These are phyloP conservation scores for Agrilus mali DNA, from an alignment of 2,888 invertebrate species.

Conservation along the genomic window DNA sequence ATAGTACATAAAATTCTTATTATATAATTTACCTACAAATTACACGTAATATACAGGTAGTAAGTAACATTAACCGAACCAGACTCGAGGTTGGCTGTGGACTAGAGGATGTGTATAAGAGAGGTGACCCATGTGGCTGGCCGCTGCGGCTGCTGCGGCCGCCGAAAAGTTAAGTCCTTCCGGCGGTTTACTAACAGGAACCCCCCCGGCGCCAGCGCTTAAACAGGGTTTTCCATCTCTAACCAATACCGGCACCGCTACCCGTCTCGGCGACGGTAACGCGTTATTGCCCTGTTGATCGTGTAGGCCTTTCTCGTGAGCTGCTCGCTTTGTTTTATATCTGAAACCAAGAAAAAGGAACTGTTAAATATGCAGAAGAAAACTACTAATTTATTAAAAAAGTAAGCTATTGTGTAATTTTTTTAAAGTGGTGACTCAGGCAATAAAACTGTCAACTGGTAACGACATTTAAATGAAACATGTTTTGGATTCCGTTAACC, in stretches of 20 bases:
- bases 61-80: slow-evolving; percentile 23
- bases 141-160: slow-evolving; percentile 12
- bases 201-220: slow-evolving; percentile 33
- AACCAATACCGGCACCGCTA: slow-evolving; percentile 89
- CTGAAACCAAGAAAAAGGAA: slow-evolving; percentile 20
- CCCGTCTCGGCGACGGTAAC: slow-evolving; percentile 71
- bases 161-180: slow-evolving; percentile 23
- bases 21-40: too few species aligned
- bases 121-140: slow-evolving; percentile 28
- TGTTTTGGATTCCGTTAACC: too few species aligned
- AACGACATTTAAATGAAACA: too few species aligned
- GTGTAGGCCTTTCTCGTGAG: slow-evolving; percentile 79
- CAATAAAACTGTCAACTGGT: too few species aligned
- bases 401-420: too few species aligned
- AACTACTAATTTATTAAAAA: neutral
- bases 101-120: slow-evolving; percentile 33
- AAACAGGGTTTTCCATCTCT: slow-evolving; percentile 89
- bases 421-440: too few species aligned
- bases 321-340: slow-evolving; percentile 97
- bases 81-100: slow-evolving; percentile 33
- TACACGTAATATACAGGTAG: slow-evolving; percentile 11
- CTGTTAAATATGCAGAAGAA: neutral
- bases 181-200: slow-evolving; percentile 21
- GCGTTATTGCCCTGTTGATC: slow-evolving; percentile 36
- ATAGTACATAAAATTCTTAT: too few species aligned